A percentile compares a stretch with the other conserved stretches of the same genome.
phyloP scores from a whole-genome alignment of 2,888 invertebrate genomes.

The Acanthacorydalis orientalis region DNA sequence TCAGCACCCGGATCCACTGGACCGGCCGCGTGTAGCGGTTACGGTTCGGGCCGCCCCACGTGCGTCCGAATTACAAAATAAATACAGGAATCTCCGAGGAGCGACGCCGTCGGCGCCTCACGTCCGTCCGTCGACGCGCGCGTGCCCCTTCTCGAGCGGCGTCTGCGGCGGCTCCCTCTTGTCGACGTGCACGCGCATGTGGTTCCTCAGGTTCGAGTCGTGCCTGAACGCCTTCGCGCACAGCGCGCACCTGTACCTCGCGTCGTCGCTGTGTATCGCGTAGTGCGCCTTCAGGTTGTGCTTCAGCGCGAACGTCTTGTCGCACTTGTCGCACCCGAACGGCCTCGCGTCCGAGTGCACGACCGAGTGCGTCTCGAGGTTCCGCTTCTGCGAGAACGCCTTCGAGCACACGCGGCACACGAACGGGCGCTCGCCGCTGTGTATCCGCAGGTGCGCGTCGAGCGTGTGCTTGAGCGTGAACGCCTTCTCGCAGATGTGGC shows the following conservation, averaged over 20 bases:
- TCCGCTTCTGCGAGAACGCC: conserved; percentile 82
- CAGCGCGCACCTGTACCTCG: too few relatives aligned
- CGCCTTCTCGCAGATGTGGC: conserved; percentile 86
- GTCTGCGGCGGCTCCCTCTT: conserved; percentile 5
- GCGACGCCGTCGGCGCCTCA: too few relatives aligned
- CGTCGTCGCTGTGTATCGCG: too few relatives aligned
- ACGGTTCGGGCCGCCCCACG: too few relatives aligned
- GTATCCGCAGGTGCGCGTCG: conserved; percentile 68
- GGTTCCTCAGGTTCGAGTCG: too few relatives aligned
- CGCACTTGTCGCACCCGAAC: background rate
- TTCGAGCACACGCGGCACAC: conserved; percentile 78
- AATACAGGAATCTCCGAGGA: too few relatives aligned
- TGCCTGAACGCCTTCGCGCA: too few relatives aligned
- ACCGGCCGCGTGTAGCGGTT: too few relatives aligned
- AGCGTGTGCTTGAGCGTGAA: conserved; percentile 68
- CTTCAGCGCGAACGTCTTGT: background rate
- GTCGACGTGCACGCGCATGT: too few relatives aligned
- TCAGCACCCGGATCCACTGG: too few relatives aligned
- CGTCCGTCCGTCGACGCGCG: conserved; percentile 12
- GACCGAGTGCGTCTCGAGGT: conserved; percentile 83
- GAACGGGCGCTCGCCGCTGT: conserved; percentile 83
- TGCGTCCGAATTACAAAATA: conserved; percentile 14
- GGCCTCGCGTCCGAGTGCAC: conserved; percentile 44
- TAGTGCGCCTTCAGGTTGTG: background rate
- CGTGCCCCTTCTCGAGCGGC: too few relatives aligned